Percentiles rank a stretch among this genome's conserved stretches.
Conservation (phyloP, 1,140 invertebrate genomes). For the Meloidogyne floridensis region DNA sequence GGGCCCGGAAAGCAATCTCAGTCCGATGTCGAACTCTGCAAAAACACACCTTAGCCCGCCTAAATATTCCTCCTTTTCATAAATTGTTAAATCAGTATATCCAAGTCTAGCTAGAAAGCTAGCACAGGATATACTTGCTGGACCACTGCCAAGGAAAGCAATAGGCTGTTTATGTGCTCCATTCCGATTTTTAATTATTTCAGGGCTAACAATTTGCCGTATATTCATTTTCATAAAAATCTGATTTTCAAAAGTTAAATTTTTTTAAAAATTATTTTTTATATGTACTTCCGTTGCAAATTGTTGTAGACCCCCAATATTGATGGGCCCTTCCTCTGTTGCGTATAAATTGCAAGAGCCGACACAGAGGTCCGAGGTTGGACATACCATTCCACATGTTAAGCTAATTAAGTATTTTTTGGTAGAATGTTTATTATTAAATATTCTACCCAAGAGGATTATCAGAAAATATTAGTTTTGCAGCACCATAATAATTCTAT, state of each 20-base stretch:
- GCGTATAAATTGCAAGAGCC: conserved; percentile 94
- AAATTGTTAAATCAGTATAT: conserved; percentile 86
- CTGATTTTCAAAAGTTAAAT: conserved; percentile 67
- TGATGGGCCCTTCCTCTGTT: conserved; percentile 86
- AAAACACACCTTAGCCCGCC: conserved; percentile 80
- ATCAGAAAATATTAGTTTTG: conserved; percentile 91
- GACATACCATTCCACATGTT: conserved; percentile 98
- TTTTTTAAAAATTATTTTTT: conserved; percentile 11
- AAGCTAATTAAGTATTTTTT: conserved; percentile 66
- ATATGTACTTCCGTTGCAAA: conserved; percentile 89
- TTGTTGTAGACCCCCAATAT: conserved; percentile 95
- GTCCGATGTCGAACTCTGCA: too few relatives aligned
- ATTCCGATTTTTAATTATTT: conserved; percentile 66
- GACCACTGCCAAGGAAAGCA: conserved; percentile 88
- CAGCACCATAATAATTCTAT: conserved; percentile 95
- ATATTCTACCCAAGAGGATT: conserved; percentile 78
- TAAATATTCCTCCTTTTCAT: conserved; percentile 82
- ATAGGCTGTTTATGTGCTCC: conserved; percentile 77
- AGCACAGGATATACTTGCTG: conserved; percentile 92
- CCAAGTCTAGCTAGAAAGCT: conserved; percentile 90
- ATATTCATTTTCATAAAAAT: conserved; percentile 91
- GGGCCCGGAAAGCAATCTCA: too few relatives aligned
- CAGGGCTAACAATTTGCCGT: conserved; percentile 79
- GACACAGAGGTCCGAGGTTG: conserved; percentile 94
- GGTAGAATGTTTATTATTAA: neutral